Conservation (phyloP, 1,140 invertebrate genomes). For the Daktulosphaira vitifoliae region DNA sequence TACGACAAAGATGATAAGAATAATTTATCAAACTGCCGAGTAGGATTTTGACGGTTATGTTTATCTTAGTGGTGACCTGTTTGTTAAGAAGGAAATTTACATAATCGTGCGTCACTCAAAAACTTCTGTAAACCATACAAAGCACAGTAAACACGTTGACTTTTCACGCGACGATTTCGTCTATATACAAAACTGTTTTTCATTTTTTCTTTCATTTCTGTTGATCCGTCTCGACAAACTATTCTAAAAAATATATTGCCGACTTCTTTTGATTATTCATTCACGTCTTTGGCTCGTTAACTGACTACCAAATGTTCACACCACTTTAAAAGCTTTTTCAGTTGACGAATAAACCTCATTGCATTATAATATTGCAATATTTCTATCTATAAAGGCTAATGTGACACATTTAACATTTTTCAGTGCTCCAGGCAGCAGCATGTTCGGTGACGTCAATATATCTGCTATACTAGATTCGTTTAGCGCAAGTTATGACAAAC, state of each 20-base stretch:
- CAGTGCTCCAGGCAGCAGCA: slow-evolving; percentile 50
- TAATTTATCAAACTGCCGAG: slow-evolving; percentile 17
- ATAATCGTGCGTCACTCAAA: slow-evolving; percentile 38
- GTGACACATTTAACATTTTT: too few species aligned
- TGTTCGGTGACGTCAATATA: slow-evolving; percentile 82
- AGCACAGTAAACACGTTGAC: not conserved
- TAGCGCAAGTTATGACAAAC: slow-evolving; percentile 91
- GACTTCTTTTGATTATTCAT: too few species aligned
- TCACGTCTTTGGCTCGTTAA: too few species aligned
- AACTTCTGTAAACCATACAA: not conserved
- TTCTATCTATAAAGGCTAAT: too few species aligned
- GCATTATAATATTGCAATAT: too few species aligned
- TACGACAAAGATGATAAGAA: slow-evolving; percentile 2
- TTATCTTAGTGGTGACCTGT: slow-evolving; percentile 23
- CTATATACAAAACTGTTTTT: too few species aligned
- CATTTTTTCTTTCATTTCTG: too few species aligned
- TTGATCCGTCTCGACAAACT: too few species aligned
- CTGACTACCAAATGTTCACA: too few species aligned
- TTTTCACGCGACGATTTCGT: not conserved
- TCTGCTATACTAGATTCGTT: slow-evolving; percentile 86
- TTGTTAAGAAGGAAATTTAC: slow-evolving; percentile 10
- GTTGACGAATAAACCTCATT: too few species aligned
- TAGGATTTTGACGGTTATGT: slow-evolving; percentile 6
- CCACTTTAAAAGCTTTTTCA: too few species aligned
- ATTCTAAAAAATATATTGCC: too few species aligned